Evolutionary conservation across 2,888 invertebrate genomes (phyloP), one percentile per base, ranked within the genome.

Genomic region (Cancer borealis): DNA sequence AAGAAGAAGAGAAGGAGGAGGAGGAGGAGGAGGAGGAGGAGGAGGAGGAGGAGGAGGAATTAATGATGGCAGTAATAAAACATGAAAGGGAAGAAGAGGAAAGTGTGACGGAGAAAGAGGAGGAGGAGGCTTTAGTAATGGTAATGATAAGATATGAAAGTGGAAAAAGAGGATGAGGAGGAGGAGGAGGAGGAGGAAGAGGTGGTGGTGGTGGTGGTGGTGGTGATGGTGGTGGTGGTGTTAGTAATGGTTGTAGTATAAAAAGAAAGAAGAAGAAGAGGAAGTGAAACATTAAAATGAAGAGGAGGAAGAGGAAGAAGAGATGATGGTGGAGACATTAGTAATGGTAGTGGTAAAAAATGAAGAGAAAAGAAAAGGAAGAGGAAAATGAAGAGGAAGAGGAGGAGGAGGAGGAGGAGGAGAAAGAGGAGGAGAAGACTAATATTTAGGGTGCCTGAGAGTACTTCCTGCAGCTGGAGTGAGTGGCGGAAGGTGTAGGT

Each of bases 401-500:
- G 47, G 46, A 21, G 8, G 39, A 30, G 5, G 39, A 84, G 30
- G 39, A 30, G 30, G 12, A 84, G 10, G 39, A 79, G 26, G 30
- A 79, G 79, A 10, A 73, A 8, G 26, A 79, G 73, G 10, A 30
- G 73, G 26, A 79, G 73, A n/a, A 54, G 73, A 79, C 84, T 84
- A 84, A 84, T 84, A 84, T 84, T 84, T 30, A 84, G 84, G 10
- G 0, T 12, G 39, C n/a, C 6, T 39, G 39, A 84, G 84, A 39
- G 84, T 84, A 39, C 84, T 39, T 84, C 84, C 84, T 39, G 84
- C 39, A 84, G 84, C 84, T 84, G 39, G 14, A 30, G 39, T 84
- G 84, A 84, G 39, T 84, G 84, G 84, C 39, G 30, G 84, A 84
- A 84, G 12, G 39, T 84, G 84, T 84, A 12, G 84, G n/a, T 84